Conservation (phyloP, 1,140 invertebrate genomes). For the Magallana angulata region DNA sequence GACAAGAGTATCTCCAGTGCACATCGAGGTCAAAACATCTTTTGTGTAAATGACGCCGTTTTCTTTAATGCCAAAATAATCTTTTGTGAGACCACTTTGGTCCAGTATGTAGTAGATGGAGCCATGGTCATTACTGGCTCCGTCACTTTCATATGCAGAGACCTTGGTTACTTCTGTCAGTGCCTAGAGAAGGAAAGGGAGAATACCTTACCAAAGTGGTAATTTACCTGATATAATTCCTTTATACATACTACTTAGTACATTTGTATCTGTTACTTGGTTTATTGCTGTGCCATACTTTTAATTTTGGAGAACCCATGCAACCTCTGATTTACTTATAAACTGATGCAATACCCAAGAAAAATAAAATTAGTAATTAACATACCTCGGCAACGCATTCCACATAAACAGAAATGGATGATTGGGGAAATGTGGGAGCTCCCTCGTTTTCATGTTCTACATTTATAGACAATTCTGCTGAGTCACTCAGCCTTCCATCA, state of each 20-base stretch:
- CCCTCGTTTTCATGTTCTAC: constrained; percentile 38
- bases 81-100: constrained; percentile 20
- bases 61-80: constrained; percentile 42
- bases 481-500: constrained; percentile 38
- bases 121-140: constrained; percentile 37
- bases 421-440: constrained; percentile 22
- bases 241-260: no score
- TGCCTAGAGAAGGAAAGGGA: neutral
- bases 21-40: constrained; percentile 17
- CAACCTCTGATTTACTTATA: no score
- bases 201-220: no score
- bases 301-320: no score
- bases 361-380: no score
- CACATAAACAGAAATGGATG: constrained; percentile 34
- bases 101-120: constrained; percentile 38
- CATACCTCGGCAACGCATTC: constrained; percentile 10
- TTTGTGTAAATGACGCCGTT: constrained; percentile 36
- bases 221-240: no score
- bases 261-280: no score
- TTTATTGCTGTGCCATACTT: no score
- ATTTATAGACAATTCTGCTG: constrained; percentile 36
- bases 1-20: neutral
- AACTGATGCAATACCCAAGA: no score
- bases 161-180: constrained; percentile 28
- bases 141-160: constrained; percentile 40